Percentiles rank a stretch among this genome's conserved stretches.
These are phyloP conservation scores for Phycodurus eques DNA, from an alignment of 2,113 vertebrate species.

Conservation along the genomic window DNA sequence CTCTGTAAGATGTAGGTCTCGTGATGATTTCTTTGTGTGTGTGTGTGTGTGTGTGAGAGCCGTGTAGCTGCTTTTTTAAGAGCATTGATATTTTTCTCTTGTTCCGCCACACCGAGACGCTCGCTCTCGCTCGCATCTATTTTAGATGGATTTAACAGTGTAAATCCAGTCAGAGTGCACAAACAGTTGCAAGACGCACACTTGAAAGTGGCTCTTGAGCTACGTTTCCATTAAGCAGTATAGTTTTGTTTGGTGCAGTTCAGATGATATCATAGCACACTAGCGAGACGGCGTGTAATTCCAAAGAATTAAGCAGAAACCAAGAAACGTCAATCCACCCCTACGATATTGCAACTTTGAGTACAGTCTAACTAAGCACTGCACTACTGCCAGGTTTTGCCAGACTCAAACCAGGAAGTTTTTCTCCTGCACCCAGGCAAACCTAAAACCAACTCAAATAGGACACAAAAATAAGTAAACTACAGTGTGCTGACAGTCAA, in stretches of 20 bases:
- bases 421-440: neutral
- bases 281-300: too few species aligned
- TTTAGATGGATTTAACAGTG: slow-evolving; percentile 28
- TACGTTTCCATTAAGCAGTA: neutral
- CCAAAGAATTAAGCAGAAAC: too few species aligned
- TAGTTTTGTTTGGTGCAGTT: neutral
- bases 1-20: slow-evolving; percentile 26
- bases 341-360: neutral
- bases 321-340: neutral
- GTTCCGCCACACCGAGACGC: neutral
- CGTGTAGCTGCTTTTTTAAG: neutral
- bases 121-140: slow-evolving; percentile 23
- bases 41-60: neutral
- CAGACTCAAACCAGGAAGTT: neutral
- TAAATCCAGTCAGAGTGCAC: slow-evolving; percentile 27
- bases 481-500: too few species aligned
- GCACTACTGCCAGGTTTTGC: too few species aligned
- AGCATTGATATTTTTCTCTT: slow-evolving; percentile 8
- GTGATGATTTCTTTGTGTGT: slow-evolving; percentile 2
- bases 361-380: neutral
- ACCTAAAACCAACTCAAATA: neutral
- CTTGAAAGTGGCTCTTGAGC: neutral
- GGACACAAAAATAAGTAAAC: neutral
- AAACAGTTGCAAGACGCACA: slow-evolving; percentile 25
- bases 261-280: neutral